Conservation (phyloP, 2,113 vertebrate genomes). For the Cyrtonyx montezumae region DNA sequence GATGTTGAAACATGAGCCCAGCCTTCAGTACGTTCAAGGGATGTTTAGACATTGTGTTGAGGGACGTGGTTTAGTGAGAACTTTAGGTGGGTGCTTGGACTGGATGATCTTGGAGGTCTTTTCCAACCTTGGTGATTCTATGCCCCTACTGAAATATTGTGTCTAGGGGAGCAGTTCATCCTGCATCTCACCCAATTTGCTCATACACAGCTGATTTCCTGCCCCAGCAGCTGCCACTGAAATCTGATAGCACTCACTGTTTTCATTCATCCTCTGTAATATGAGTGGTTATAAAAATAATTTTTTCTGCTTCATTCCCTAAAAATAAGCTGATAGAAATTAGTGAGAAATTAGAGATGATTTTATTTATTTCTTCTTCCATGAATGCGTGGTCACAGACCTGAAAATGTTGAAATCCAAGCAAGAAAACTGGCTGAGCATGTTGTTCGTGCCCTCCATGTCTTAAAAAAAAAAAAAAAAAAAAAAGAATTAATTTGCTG, state of each 20-base stretch:
- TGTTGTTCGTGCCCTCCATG: background rate
- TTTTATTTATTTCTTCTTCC: background rate
- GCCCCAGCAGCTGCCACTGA: background rate
- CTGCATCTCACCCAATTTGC: background rate
- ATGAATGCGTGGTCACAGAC: background rate
- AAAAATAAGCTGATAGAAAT: background rate
- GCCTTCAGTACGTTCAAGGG: background rate
- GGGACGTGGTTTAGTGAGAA: too few species aligned
- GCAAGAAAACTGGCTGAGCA: background rate
- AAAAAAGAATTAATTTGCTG: background rate
- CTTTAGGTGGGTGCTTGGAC: too few species aligned
- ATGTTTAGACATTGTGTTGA: too few species aligned
- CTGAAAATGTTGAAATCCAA: background rate
- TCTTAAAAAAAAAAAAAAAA: background rate
- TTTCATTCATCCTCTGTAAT: background rate
- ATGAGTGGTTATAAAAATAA: background rate
- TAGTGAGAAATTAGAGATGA: background rate
- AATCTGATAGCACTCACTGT: background rate
- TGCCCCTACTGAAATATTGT: background rate
- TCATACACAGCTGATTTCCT: background rate
- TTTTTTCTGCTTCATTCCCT: background rate
- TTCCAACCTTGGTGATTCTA: background rate
- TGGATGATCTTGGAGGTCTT: too few species aligned
- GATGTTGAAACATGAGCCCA: background rate
- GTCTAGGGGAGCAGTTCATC: background rate